phyloP scores from a whole-genome alignment of 2,113 vertebrate genomes.

The Emydocephalus ijimae region DNA sequence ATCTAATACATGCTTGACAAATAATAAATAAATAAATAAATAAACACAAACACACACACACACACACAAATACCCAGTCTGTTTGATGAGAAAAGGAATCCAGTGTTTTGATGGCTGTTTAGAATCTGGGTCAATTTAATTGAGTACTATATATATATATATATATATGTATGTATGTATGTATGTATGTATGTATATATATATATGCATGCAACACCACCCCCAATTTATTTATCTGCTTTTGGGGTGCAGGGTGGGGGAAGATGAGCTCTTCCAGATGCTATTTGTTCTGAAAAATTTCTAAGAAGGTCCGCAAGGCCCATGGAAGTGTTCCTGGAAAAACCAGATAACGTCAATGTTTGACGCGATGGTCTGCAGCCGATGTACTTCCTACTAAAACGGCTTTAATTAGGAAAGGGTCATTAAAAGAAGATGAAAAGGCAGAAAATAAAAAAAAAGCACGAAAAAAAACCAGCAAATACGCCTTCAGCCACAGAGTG shows the following conservation, averaged over 20 bases:
- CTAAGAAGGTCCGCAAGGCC: not conserved
- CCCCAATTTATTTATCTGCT: not conserved
- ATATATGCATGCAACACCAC: not conserved
- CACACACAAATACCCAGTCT: too few species aligned
- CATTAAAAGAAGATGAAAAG: not conserved
- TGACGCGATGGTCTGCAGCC: not conserved
- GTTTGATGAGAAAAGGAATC: too few species aligned
- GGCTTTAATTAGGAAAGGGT: not conserved
- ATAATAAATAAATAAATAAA: too few species aligned
- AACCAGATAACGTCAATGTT: not conserved
- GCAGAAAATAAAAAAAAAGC: not conserved
- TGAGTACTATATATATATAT: not conserved
- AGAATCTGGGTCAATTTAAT: not conserved
- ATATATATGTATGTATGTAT: too few species aligned
- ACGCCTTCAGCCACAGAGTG: too few species aligned
- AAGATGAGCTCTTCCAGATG: not conserved
- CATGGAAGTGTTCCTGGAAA: not conserved
- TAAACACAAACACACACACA: too few species aligned
- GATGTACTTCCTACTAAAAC: not conserved
- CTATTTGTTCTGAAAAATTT: not conserved
- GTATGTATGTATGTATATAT: too few species aligned
- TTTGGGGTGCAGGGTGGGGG: not conserved
- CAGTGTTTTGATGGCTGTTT: too few species aligned
- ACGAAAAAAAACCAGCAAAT: not conserved
- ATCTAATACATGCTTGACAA: too few species aligned